Evolutionary conservation across 2,888 invertebrate species (phyloP).

Genomic region (Nesidiocoris tenuis): DNA sequence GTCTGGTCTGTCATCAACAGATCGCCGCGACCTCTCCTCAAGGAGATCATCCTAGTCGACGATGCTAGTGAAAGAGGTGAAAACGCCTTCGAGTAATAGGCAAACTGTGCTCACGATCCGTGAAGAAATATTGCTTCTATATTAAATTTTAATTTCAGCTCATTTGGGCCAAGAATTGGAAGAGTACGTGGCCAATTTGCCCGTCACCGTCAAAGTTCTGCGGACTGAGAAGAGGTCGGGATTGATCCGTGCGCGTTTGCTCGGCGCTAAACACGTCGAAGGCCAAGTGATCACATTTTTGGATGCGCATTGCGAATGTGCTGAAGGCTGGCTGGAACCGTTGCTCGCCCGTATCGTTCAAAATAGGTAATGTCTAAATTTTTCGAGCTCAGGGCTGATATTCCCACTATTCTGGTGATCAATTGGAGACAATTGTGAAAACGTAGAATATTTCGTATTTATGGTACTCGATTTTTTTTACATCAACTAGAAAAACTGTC

Average conservation of each 20-base stretch:
- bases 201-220: slow-evolving; percentile 82
- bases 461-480: too few relatives aligned
- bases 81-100: not conserved
- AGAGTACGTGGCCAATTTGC: slow-evolving; percentile 80
- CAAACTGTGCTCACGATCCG: too few relatives aligned
- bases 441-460: too few relatives aligned
- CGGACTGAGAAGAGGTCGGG: slow-evolving; percentile 92
- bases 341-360: slow-evolving; percentile 86
- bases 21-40: slow-evolving; percentile 81
- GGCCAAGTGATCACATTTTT: slow-evolving; percentile 94
- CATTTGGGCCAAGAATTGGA: slow-evolving; percentile 86
- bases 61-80: slow-evolving; percentile 92
- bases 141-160: too few relatives aligned
- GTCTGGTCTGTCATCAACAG: slow-evolving; percentile 96
- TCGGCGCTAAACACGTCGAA: slow-evolving; percentile 89
- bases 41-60: slow-evolving; percentile 95
- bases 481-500: slow-evolving; percentile 85
- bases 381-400: too few relatives aligned
- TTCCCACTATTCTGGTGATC: too few relatives aligned
- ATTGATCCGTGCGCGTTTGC: slow-evolving; percentile 88
- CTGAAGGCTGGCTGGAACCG: slow-evolving; percentile 98
- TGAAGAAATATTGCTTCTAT: not conserved
- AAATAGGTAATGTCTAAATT: slow-evolving; percentile 72
- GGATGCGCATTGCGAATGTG: slow-evolving; percentile 98
- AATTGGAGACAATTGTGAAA: too few relatives aligned